phyloP scores from a whole-genome alignment of 2,888 invertebrate genomes.

The Exocentrus adspersus region DNA sequence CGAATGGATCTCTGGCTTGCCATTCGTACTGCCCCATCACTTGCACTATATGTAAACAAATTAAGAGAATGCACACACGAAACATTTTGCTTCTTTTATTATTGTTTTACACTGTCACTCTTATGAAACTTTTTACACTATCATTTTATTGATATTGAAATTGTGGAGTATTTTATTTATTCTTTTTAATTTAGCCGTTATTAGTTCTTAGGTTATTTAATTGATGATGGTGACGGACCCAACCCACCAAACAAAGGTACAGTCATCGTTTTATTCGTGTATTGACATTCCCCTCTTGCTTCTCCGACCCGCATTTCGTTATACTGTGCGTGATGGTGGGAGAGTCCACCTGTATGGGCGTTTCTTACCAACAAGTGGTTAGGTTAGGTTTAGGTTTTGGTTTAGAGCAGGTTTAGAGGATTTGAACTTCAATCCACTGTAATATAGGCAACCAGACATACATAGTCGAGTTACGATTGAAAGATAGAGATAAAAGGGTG shows the following conservation, averaged over 20 bases:
- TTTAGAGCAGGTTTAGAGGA: no score
- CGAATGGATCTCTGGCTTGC: conserved; percentile 90
- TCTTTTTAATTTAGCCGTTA: conserved; percentile 8
- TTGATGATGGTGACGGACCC: conserved; percentile 33
- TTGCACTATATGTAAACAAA: conserved; percentile 55
- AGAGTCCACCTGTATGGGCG: conserved; percentile 19
- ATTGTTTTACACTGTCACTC: neutral
- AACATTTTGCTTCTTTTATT: conserved; percentile 11
- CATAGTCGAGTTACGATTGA: no score
- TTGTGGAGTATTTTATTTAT: conserved; percentile 12
- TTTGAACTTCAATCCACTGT: no score
- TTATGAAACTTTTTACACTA: conserved; percentile 6
- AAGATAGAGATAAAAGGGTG: neutral
- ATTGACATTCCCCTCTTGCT: conserved; percentile 22
- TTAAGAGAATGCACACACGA: conserved; percentile 6
- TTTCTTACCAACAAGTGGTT: conserved; percentile 41
- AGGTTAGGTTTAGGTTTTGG: no score
- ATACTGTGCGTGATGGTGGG: conserved; percentile 8
- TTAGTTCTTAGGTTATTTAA: conserved; percentile 22
- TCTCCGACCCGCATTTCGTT: conserved; percentile 4
- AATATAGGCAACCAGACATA: conserved; percentile 8
- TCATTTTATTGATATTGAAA: conserved; percentile 18
- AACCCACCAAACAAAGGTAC: conserved; percentile 40
- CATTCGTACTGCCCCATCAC: conserved; percentile 88
- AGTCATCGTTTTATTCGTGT: conserved; percentile 42